Base-by-base conservation (phyloP, 2,113 vertebrate genomes). In the Willisornis vidua region DNA sequence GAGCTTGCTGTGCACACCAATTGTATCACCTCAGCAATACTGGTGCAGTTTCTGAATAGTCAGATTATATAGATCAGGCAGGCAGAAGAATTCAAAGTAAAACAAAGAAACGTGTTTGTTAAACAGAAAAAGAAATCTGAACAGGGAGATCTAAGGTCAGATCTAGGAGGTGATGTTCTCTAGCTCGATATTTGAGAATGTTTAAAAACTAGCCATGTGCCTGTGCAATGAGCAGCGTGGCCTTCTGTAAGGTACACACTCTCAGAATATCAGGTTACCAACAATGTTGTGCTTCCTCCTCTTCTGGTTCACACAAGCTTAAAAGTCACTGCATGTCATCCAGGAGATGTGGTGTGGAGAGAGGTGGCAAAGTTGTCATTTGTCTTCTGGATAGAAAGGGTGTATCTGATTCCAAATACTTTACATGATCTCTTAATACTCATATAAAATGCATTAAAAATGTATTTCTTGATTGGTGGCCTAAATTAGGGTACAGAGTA, bases 161-260 rank as follows among this genome's bases (percentile, higher is more conserved):
- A 93, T 95, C 76, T 90, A 93, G 79, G 79, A 95, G 79, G 80
- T 49, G 72, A 72, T 68, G 82, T 63, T 90, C 76, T 89, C 76
- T 46, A 61, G 73, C 80, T 82, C 13, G 51, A 43, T 92, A 92
- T 90, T 87, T 90, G 88, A 97, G 94, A 89, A 59, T 80, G 68
- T 84, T 95, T 94, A 75, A 95, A 89, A 94, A 95, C 84, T 5
- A 72, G 89, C 94, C 73, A 37, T 92, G 89, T 87, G 84, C 72
- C 76, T 65, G 49, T 58, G 76, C 65, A 71, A 12, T 3, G 67
- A 90, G 94, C 86, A 71, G 71, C 0, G 1, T 78, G 94, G 94
- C 92, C 92, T 94, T 72, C 83, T 75, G 83, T 46, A 73, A 87
- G 33, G 54, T 58, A 78, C 80, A 78, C 0, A 2, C 59, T 96